Evolutionary conservation across 2,797 vertebrate species (phyloP).

Genomic region (Brotula barbata): DNA sequence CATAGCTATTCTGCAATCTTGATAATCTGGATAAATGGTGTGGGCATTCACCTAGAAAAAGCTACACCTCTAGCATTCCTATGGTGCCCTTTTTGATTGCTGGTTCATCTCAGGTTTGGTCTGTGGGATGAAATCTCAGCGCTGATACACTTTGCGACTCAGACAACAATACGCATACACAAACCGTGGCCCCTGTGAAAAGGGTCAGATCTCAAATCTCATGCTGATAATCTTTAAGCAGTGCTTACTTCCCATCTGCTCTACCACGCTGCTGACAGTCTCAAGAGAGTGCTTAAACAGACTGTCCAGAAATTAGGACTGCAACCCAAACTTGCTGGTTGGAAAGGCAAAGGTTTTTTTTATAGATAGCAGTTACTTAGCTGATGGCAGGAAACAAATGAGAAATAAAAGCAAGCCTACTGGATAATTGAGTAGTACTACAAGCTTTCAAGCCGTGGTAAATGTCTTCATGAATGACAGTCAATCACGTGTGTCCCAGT

Average conservation of each 20-base stretch:
- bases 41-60: too few relatives aligned
- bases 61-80: too few relatives aligned
- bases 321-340: conserved; percentile 42
- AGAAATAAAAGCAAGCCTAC: background rate
- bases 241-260: conserved; percentile 65
- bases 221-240: conserved; percentile 58
- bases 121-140: conserved; percentile 20
- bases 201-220: conserved; percentile 65
- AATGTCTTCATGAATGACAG: too few relatives aligned
- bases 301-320: conserved; percentile 66
- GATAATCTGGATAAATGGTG: too few relatives aligned
- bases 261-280: conserved; percentile 39
- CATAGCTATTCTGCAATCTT: too few relatives aligned
- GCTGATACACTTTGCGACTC: conserved; percentile 21
- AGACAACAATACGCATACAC: conserved; percentile 59
- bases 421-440: background rate
- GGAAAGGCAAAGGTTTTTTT: conserved; percentile 21
- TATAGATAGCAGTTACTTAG: conserved; percentile 7
- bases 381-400: background rate
- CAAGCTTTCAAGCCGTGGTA: too few relatives aligned
- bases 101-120: background rate
- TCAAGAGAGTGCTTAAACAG: conserved; percentile 71
- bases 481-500: too few relatives aligned
- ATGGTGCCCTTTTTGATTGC: too few relatives aligned
- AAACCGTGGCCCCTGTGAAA: conserved; percentile 61